phyloP scores from a whole-genome alignment of 2,888 invertebrate genomes.

The Yponomeuta sedellus region DNA sequence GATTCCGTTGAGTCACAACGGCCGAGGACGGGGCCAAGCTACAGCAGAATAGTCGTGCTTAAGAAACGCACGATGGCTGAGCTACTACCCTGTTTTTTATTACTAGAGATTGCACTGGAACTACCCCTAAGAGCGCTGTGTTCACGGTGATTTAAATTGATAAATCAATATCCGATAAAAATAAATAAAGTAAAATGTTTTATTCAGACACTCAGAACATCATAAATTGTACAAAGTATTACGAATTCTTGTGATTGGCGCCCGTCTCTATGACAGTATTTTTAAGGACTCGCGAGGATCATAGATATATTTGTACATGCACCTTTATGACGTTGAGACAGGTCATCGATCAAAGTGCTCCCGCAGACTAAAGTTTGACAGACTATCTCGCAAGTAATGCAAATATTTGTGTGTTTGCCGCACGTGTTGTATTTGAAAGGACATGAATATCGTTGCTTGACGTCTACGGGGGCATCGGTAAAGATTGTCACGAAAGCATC shows the following conservation, averaged over 20 bases:
- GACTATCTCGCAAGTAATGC: not conserved
- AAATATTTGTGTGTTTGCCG: constrained; percentile 5
- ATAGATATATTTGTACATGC: not conserved
- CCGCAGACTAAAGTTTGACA: constrained; percentile 38
- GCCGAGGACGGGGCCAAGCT: not conserved
- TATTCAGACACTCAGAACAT: too few species aligned
- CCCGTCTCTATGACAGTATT: too few species aligned
- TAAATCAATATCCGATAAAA: too few species aligned
- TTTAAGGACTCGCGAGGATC: too few species aligned
- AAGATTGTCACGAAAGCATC: not conserved
- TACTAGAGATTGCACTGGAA: too few species aligned
- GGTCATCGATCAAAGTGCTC: constrained; percentile 54
- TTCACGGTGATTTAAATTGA: too few species aligned
- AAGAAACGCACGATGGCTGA: too few species aligned
- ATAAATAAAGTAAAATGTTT: too few species aligned
- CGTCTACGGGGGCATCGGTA: not conserved
- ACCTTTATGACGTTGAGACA: constrained; percentile 23
- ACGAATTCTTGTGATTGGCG: too few species aligned
- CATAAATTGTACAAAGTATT: too few species aligned
- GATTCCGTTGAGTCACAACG: not conserved
- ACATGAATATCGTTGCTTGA: not conserved
- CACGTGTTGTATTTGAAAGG: constrained; percentile 2
- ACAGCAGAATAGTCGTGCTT: not conserved
- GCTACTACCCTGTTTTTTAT: too few species aligned
- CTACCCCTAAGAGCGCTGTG: too few species aligned